These are phyloP conservation scores for Nebria brevicollis DNA, from an alignment of 2,888 invertebrate species.

Conservation along the genomic window DNA sequence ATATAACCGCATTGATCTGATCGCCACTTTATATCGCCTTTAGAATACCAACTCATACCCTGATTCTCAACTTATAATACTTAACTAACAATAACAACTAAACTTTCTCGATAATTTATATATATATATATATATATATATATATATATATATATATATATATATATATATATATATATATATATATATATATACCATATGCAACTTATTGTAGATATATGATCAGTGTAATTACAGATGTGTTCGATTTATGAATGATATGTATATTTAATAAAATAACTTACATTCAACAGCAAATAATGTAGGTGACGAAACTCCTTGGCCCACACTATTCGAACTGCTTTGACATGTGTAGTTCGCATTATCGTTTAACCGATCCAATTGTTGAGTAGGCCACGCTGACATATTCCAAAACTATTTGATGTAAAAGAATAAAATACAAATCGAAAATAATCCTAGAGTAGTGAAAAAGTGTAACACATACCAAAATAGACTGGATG, in stretches of 20 bases:
- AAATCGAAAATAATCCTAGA: conserved; percentile 1
- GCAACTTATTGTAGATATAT: too few relatives aligned
- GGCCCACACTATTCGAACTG: conserved; percentile 79
- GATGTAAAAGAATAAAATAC: conserved; percentile 35
- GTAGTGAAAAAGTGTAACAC: conserved; percentile 51
- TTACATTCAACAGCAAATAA: conserved; percentile 91
- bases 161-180: too few relatives aligned
- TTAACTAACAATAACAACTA: too few relatives aligned
- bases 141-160: too few relatives aligned
- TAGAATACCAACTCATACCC: too few relatives aligned
- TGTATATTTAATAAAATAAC: conserved; percentile 58
- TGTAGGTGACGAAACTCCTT: conserved; percentile 84
- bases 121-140: too few relatives aligned
- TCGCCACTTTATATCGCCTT: neutral
- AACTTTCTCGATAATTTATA: too few relatives aligned
- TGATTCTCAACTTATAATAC: too few relatives aligned
- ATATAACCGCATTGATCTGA: neutral
- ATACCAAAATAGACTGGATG: conserved; percentile 84
- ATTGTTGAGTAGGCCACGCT: conserved; percentile 80
- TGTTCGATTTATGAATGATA: too few relatives aligned
- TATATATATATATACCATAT: too few relatives aligned
- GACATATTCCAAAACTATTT: conserved; percentile 84
- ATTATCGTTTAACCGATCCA: conserved; percentile 81
- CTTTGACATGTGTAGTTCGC: conserved; percentile 87
- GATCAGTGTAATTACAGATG: too few relatives aligned